Evolutionary conservation across 2,113 vertebrate genomes (phyloP).

Genomic region (Xyliphius kryptos): DNA sequence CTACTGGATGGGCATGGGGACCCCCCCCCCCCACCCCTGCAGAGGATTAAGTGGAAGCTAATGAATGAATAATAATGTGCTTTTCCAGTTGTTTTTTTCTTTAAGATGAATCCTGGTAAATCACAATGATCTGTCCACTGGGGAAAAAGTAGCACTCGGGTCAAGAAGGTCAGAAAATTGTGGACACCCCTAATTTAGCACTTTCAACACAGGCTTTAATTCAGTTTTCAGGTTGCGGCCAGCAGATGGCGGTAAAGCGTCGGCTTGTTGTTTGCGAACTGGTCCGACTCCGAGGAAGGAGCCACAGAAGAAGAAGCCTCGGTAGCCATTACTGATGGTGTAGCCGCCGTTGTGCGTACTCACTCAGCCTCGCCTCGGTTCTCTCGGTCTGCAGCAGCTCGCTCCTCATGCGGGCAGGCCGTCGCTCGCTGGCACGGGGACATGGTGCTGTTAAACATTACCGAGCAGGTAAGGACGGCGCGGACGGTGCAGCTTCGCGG

Average conservation of each 20-base stretch:
- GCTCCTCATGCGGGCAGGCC: conserved; percentile 67
- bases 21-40: no score
- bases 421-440: conserved; percentile 74
- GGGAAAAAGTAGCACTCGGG: no score
- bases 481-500: background rate
- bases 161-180: no score
- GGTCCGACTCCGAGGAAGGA: background rate
- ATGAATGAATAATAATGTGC: no score
- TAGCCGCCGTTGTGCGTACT: background rate
- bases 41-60: no score
- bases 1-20: no score
- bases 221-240: no score
- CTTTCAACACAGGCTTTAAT: no score
- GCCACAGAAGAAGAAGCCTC: background rate
- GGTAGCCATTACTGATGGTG: background rate
- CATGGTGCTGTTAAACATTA: conserved; percentile 86
- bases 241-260: background rate
- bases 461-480: conserved; percentile 74
- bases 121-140: no score
- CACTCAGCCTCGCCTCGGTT: background rate
- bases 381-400: background rate
- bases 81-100: no score
- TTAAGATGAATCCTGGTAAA: no score
- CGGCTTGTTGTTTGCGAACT: background rate
- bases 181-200: no score